Conservation (phyloP, 2,113 vertebrate genomes). For the Microcebus ravelobensis region DNA sequence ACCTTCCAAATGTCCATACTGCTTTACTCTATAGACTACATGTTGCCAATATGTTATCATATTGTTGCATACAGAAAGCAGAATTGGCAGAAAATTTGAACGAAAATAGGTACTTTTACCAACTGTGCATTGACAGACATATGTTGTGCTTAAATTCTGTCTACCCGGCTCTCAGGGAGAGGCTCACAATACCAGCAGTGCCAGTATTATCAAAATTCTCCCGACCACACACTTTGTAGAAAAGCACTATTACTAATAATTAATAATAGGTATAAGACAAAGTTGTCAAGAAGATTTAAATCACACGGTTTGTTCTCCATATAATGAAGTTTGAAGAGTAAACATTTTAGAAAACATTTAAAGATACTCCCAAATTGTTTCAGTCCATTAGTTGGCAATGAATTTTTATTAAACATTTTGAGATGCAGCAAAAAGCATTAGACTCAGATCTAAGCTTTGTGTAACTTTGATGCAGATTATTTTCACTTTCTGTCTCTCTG, state of each 20-base stretch:
- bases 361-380: slow-evolving; percentile 8
- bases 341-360: background rate
- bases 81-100: slow-evolving; percentile 11
- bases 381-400: background rate
- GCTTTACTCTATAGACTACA: background rate
- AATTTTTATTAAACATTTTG: slow-evolving; percentile 54
- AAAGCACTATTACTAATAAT: background rate
- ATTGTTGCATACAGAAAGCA: slow-evolving; percentile 22
- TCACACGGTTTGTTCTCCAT: background rate
- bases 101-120: background rate
- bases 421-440: slow-evolving; percentile 15
- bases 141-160: background rate
- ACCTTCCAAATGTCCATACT: background rate
- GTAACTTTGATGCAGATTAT: background rate
- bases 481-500: background rate
- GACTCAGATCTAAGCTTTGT: background rate
- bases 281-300: slow-evolving; percentile 40
- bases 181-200: background rate
- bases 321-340: background rate
- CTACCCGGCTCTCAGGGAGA: background rate
- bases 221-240: background rate
- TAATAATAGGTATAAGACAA: background rate
- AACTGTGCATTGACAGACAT: background rate
- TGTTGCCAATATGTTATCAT: background rate
- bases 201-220: background rate